Evolutionary conservation across 2,113 vertebrate species (phyloP).

Genomic region (Periophthalmodon schlosseri): DNA sequence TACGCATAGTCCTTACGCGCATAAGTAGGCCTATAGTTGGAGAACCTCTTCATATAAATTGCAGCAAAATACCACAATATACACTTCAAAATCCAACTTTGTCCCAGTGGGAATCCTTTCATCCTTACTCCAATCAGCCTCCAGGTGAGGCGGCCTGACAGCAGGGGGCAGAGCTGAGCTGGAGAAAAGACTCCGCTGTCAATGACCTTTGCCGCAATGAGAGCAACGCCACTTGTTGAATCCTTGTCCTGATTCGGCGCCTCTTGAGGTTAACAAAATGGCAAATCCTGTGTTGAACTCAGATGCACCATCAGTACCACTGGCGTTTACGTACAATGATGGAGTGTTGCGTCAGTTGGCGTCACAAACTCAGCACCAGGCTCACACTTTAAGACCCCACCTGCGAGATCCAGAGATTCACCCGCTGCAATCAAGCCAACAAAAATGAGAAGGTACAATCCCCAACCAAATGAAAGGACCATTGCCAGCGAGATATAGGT

Average conservation of each 20-base stretch:
- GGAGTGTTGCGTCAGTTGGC: neutral
- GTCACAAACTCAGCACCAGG: neutral
- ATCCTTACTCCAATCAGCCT: neutral
- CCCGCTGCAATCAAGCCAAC: neutral
- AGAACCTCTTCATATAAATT: neutral
- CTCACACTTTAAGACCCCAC: neutral
- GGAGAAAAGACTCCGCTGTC: conserved; percentile 17
- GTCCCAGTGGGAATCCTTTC: neutral
- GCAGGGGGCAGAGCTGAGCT: conserved; percentile 55
- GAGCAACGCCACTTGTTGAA: neutral
- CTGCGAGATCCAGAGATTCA: neutral
- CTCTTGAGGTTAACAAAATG: neutral
- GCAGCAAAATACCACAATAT: neutral
- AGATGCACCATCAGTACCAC: neutral
- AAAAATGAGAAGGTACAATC: neutral
- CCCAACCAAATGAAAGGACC: neutral
- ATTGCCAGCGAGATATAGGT: neutral
- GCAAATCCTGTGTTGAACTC: neutral
- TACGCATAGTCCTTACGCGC: neutral
- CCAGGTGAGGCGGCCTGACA: neutral
- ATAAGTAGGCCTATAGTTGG: neutral
- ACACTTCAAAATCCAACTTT: neutral
- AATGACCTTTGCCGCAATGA: conserved; percentile 37
- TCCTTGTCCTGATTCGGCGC: conserved; percentile 3
- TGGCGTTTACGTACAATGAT: neutral